Base-by-base conservation (phyloP, 2,888 invertebrate species). In the Flabesymbios commensalis region DNA sequence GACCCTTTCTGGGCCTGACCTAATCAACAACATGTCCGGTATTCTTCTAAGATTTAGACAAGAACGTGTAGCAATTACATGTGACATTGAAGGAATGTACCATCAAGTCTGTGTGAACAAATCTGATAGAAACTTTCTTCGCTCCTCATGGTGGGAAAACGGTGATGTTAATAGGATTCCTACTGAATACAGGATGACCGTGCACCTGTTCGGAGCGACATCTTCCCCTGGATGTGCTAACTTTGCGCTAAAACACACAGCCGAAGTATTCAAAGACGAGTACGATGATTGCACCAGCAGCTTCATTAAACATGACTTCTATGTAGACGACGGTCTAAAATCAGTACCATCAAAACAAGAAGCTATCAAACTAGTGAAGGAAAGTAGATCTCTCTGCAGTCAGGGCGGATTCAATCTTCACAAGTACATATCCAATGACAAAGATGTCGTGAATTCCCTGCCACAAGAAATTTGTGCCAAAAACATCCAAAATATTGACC, bases 351-450 rank as follows among this genome's bases (percentile, higher is more conserved):
- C 14, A 7, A 24, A 7, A 22, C 14, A 14, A 17, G 22, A 26
- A 31, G 49, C 49, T 29, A 26, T 22, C 29, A 7, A 49, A 31
- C 29, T 31, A 22, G 22, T 49, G 14, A 31, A 49, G 22, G 29
- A 31, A 14, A 10, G 10, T 17, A 29, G 14, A 7, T 7, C 28
- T 22, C 14, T 22, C 5, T 49, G 31, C 22, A 22, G 14, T 17
- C 26, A 31, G 22, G 31, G 28, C 22, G 49, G 49, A 26, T 49
- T 49, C 31, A 7, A 31, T 10, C 57, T 63, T 14, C 56, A 56
- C 43, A 62, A 62, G 32, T 48, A 57, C 48, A 22, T 51, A 19
- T 51, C 22, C 51, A 61, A 58, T 29, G 26, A 14, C 33, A 29
- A 24, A 2, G 54, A 42, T 4, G 60, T 57, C 2, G 3, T 61